Percentiles rank a stretch among this genome's conserved stretches.
These are phyloP conservation scores for Pristionchus arcanus DNA, from an alignment of 2,888 invertebrate species.

Conservation along the genomic window DNA sequence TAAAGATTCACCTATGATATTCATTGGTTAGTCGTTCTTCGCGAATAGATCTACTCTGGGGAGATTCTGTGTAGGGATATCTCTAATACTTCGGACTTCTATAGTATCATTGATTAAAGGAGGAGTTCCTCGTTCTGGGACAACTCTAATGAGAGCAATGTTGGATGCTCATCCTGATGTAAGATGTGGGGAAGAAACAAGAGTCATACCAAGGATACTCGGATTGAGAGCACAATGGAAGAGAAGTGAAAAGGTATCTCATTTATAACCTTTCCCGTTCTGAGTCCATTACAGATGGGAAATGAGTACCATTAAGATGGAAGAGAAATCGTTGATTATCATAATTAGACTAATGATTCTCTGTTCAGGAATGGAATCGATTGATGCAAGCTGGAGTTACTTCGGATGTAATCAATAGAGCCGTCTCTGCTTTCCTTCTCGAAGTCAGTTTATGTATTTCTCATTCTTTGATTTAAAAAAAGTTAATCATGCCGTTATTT, in stretches of 20 bases:
- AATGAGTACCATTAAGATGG: too few relatives aligned
- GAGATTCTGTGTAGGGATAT: too few relatives aligned
- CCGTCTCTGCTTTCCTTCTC: constrained; percentile 93
- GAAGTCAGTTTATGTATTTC: constrained; percentile 61
- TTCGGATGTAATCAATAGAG: constrained; percentile 93
- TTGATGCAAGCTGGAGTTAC: constrained; percentile 95
- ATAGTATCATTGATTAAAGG: constrained; percentile 56
- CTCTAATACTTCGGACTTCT: too few relatives aligned
- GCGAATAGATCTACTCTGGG: not conserved
- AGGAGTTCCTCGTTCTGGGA: constrained; percentile 89
- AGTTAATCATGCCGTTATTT: not conserved
- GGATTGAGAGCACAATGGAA: constrained; percentile 97
- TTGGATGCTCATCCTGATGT: constrained; percentile 98
- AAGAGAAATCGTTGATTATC: not conserved
- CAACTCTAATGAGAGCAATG: constrained; percentile 97
- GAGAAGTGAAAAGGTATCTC: constrained; percentile 90
- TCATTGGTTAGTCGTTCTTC: constrained; percentile 59
- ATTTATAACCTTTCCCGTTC: not conserved
- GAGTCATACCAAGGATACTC: constrained; percentile 92
- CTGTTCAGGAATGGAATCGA: constrained; percentile 83
- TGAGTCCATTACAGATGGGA: not conserved
- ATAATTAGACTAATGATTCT: not conserved
- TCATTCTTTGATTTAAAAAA: not conserved
- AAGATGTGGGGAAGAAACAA: constrained; percentile 84
- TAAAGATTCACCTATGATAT: constrained; percentile 60